These are phyloP conservation scores for Papilio machaon DNA, from an alignment of 1,140 invertebrate genomes.

Conservation along the genomic window DNA sequence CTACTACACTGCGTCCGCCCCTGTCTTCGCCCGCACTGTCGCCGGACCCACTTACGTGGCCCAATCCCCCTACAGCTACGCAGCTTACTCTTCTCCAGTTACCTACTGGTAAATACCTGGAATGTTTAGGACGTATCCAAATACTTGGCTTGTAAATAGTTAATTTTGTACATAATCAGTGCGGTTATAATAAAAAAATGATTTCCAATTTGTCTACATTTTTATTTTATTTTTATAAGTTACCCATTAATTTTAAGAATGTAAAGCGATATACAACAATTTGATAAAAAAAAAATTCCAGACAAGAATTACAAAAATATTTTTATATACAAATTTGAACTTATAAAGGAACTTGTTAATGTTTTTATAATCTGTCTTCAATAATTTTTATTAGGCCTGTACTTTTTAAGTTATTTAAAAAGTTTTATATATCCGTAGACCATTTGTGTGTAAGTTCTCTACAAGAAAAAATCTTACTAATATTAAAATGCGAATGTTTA, in stretches of 20 bases:
- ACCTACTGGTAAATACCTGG: constrained; percentile 29
- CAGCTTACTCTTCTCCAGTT: constrained; percentile 19
- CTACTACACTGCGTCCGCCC: constrained; percentile 25
- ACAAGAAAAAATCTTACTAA: no score
- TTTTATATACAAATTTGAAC: neutral
- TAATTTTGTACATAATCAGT: constrained; percentile 30
- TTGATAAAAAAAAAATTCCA: neutral
- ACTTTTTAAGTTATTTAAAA: no score
- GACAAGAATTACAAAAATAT: neutral
- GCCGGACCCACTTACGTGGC: constrained; percentile 23
- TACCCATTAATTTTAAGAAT: neutral
- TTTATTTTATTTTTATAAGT: neutral
- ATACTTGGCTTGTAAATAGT: constrained; percentile 36
- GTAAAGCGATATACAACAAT: no score
- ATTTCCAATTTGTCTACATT: constrained; percentile 28
- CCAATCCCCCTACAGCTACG: constrained; percentile 36
- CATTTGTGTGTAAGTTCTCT: no score
- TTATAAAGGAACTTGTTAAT: no score
- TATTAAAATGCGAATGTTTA: no score
- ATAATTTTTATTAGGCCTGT: no score
- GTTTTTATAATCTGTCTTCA: no score
- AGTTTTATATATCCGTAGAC: no score
- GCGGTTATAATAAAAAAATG: constrained; percentile 26
- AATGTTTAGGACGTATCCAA: neutral
- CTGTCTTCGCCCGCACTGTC: constrained; percentile 15